Evolutionary conservation across 2,113 vertebrate genomes (phyloP).

Genomic region (Pachycephala philippinensis): DNA sequence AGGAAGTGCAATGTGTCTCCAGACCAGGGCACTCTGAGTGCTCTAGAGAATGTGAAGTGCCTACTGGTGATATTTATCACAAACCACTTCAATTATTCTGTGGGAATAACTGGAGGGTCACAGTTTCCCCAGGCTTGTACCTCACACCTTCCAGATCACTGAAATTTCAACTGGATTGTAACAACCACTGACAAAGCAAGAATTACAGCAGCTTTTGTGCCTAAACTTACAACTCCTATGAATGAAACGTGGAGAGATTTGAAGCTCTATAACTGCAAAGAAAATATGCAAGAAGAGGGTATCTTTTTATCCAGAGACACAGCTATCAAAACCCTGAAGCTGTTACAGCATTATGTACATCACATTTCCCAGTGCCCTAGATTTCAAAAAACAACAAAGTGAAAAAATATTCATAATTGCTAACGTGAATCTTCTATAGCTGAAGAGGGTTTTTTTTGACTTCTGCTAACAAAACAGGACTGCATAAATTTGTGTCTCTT

Average conservation of each 20-base stretch:
- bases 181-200: neutral
- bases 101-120: neutral
- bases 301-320: neutral
- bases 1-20: neutral
- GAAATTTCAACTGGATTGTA: neutral
- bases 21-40: neutral
- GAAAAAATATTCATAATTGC: neutral
- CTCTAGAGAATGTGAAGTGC: neutral
- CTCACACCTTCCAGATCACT: neutral
- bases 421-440: accelerated
- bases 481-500: neutral
- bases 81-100: neutral
- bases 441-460: neutral
- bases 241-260: neutral
- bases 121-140: neutral
- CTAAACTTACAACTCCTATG: neutral
- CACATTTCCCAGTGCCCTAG: neutral
- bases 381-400: neutral
- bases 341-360: neutral
- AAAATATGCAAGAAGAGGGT: neutral
- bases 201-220: neutral
- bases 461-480: neutral
- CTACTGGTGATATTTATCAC: neutral
- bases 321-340: neutral
- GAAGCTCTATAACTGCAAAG: neutral